These are phyloP conservation scores for Drosophila mulleri DNA, from an alignment of 2,888 invertebrate genomes.

Conservation along the genomic window DNA sequence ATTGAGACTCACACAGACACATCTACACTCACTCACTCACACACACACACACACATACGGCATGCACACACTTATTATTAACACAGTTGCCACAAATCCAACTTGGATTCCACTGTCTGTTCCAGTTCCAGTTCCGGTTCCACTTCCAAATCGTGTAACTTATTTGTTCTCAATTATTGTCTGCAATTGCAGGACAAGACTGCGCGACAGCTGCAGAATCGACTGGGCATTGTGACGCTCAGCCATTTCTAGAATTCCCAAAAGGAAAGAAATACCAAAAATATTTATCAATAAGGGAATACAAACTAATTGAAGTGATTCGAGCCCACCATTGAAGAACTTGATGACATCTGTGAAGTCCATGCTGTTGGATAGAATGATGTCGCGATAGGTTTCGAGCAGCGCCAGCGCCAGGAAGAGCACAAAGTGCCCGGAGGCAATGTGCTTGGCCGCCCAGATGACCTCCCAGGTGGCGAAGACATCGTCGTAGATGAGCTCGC, in stretches of 20 bases:
- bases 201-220: conserved; percentile 93
- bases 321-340: conserved; percentile 95
- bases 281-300: not conserved
- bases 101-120: not conserved
- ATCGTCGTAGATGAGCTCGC: conserved; percentile 96
- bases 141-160: conserved; percentile 51
- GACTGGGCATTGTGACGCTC: conserved; percentile 95
- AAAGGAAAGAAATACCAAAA: not conserved
- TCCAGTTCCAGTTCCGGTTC: not conserved
- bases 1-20: not conserved
- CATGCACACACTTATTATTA: conserved; percentile 1
- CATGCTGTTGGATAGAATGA: conserved; percentile 97
- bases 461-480: conserved; percentile 98
- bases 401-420: conserved; percentile 96
- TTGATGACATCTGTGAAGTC: conserved; percentile 99
- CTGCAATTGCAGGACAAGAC: conserved; percentile 95
- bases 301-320: not conserved
- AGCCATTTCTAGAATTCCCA: conserved; percentile 94
- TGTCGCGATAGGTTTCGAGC: conserved; percentile 96
- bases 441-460: conserved; percentile 96
- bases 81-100: conserved; percentile 25
- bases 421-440: conserved; percentile 95
- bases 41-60: not conserved
- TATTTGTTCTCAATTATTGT: conserved; percentile 96
- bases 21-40: not conserved